Percentiles rank a stretch among this genome's conserved stretches.
phyloP scores from a whole-genome alignment of 2,113 vertebrate genomes.

The Gopherus evgoodei region DNA sequence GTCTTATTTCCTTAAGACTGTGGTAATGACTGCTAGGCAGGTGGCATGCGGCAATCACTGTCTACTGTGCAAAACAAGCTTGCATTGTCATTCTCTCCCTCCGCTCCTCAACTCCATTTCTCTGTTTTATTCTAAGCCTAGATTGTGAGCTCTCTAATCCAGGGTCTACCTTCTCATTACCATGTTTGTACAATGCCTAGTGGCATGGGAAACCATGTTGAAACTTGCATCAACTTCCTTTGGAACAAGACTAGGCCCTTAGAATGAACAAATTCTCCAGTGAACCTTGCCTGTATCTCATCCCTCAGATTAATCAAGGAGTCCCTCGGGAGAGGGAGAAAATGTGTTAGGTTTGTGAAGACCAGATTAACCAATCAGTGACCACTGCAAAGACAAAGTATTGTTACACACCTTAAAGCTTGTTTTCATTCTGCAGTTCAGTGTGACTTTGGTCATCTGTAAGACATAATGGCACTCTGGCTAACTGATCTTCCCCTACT shows the following conservation, averaged over 20 bases:
- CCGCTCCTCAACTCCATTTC: background rate
- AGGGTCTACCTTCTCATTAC: background rate
- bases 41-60: background rate
- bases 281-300: background rate
- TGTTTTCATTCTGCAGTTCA: background rate
- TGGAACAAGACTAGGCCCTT: background rate
- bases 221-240: background rate
- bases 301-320: background rate
- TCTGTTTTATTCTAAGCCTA: background rate
- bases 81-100: fast-evolving
- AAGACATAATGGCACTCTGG: background rate
- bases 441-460: background rate
- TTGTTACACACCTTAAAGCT: background rate
- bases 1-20: background rate
- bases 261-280: background rate
- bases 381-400: background rate
- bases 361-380: background rate
- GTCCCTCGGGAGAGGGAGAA: background rate
- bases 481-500: constrained; percentile 34
- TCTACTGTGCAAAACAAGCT: background rate
- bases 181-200: background rate
- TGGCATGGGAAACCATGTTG: background rate
- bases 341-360: background rate
- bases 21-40: background rate
- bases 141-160: background rate